Base-by-base conservation (phyloP, 2,113 vertebrate genomes). In the Stigmatopora nigra region DNA sequence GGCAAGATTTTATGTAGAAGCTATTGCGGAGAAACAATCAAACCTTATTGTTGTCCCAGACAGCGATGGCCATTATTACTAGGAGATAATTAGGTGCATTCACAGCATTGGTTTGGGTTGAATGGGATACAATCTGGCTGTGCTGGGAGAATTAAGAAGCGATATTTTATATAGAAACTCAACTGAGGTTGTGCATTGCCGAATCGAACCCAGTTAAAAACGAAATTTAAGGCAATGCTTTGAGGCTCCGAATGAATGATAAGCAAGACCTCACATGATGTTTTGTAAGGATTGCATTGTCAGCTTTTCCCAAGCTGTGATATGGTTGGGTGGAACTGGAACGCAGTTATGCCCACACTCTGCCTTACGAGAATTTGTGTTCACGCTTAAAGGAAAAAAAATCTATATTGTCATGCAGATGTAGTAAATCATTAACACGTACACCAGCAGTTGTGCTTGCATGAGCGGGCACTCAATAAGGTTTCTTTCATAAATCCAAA, bases 271-370 rank as follows among this genome's bases (percentile, higher is more conserved):
- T 31, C 25, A 31, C 25, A 31, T 20, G 38, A 61, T 60, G 17
- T 60, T 38, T 36, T 8, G 58, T n/a, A 60, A 41, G 48, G 64
- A n/a, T 9, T 41, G 31, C 2, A 19, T 61, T 25, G 48, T 52
- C 58, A 38, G 4, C 16, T 53, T 8, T 52, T 72, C 41, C 52
- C 31, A n/a, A 46, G 14, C 36, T 66, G 22, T 51, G 44, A 48
- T 64, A 35, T 62, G 64, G 53, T 57, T 73, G 45, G n/a, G 59
- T 47, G 48, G 64, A 71, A 64, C 49, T 52, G 57, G 56, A 44
- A 22, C n/a, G 52, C 7, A 44, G 17, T 60, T 41, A 35, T 9
- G 31, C 59, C 63, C 16, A 20, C 17, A 61, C 22, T n/a, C 12
- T 60, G 10, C 20, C 60, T 45, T 45, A 16, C 56, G 31, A 36